These are phyloP conservation scores for Helicorthomorpha holstii DNA, from an alignment of 1,140 invertebrate genomes.

Conservation along the genomic window DNA sequence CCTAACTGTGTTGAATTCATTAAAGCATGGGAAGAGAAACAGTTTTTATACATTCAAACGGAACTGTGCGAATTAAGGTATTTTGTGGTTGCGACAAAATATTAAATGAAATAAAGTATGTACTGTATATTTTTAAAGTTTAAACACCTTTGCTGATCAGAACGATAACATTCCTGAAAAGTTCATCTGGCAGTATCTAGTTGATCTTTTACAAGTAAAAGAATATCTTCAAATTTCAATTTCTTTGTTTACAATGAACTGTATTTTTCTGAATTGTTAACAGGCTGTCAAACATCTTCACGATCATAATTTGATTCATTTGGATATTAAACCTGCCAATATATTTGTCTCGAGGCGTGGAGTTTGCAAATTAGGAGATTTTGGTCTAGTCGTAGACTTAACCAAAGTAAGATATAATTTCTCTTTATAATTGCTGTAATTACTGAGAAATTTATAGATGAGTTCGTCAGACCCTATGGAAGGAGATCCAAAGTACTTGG, in stretches of 20 bases:
- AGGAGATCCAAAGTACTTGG: constrained; percentile 58
- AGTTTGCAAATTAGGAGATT: constrained; percentile 52
- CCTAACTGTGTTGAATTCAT: constrained; percentile 47
- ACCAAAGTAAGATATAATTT: constrained; percentile 29
- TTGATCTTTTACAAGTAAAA: constrained; percentile 32
- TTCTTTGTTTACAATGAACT: constrained; percentile 9
- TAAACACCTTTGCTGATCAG: constrained; percentile 26
- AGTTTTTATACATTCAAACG: constrained; percentile 49
- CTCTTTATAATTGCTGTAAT: background rate
- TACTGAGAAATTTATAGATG: constrained; percentile 21
- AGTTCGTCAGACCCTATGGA: constrained; percentile 38
- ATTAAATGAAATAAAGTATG: constrained; percentile 2
- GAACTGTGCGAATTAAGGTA: constrained; percentile 44
- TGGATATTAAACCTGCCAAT: constrained; percentile 62
- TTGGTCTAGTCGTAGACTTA: constrained; percentile 50
- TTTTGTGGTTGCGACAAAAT: constrained; percentile 4
- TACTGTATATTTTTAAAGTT: constrained; percentile 18
- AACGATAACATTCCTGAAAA: constrained; percentile 31
- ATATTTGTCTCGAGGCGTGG: constrained; percentile 41
- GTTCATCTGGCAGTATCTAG: constrained; percentile 33
- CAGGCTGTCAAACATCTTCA: constrained; percentile 47
- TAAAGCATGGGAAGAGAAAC: constrained; percentile 54
- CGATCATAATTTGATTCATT: constrained; percentile 44
- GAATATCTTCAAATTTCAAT: background rate
- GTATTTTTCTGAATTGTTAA: constrained; percentile 8